phyloP scores from a whole-genome alignment of 1,140 invertebrate genomes.

The Ridgeia piscesae region DNA sequence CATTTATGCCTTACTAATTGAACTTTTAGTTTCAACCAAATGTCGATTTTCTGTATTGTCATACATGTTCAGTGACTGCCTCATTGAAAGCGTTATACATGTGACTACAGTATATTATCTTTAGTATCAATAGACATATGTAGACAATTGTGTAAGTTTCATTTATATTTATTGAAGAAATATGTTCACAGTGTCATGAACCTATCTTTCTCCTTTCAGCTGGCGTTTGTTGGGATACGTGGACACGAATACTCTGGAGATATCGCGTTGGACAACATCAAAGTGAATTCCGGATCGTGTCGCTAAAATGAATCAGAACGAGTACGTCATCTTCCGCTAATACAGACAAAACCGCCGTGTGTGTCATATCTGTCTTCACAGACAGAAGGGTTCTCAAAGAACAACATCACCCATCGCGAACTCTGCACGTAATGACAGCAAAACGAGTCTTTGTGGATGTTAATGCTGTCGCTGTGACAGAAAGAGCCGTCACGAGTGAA shows the following conservation, averaged over 20 bases:
- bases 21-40: background rate
- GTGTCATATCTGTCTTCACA: background rate
- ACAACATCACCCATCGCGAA: too few species aligned
- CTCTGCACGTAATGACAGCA: background rate
- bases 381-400: too few species aligned
- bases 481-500: background rate
- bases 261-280: conserved; percentile 37
- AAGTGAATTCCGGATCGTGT: background rate
- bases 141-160: too few species aligned
- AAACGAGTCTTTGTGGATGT: background rate
- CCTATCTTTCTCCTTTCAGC: background rate
- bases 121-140: background rate
- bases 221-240: conserved; percentile 19
- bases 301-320: background rate
- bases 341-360: background rate
- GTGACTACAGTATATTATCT: background rate
- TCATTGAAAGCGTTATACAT: background rate
- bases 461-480: background rate
- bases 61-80: background rate
- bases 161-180: too few species aligned
- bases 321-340: background rate
- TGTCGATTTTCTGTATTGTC: background rate
- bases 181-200: background rate
- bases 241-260: conserved; percentile 23
- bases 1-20: background rate